Evolutionary conservation across 2,113 vertebrate genomes (phyloP), one percentile per base, ranked within the genome.

Genomic region (Chiloscyllium plagiosum): DNA sequence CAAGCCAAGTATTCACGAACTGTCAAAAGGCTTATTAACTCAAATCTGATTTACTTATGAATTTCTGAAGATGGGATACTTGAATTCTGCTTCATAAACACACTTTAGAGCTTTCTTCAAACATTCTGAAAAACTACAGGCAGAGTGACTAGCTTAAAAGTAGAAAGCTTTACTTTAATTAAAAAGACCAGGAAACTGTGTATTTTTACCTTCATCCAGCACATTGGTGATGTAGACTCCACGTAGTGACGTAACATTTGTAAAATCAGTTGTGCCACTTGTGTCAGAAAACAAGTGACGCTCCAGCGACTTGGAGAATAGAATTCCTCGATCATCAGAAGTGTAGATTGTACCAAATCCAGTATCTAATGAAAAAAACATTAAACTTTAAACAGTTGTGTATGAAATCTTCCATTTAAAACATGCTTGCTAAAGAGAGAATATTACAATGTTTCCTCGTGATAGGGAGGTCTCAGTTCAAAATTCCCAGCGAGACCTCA

Each of bases 271-370:
- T 96, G 97, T 97, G 68, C 97, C 97, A 85, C 97, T 96, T 1
- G 20, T 96, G 86, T 96, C 97, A 3, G 97, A 96, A 95, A 97
- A 98, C 95, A 98, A 96, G 96, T 98, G 97, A 96, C 97, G 97
- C 95, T 97, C 98, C 6, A 98, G 96, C 0, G 97, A 98, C 96
- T 98, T 98, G 96, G 97, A 97, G 96, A 97, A 98, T 76, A 97
- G 96, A 96, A 97, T 96, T 0, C 98, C 97, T 0, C 96, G 97
- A 94, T 97, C 96, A 87, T 98, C 97, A 52, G 97, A 98, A 10
- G 97, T 98, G 96, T 97, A 98, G 97, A 98, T 97, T 47, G 98
- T 98, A 50, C 98, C 98, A 87, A 98, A 98, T 96, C 96, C 98
- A 17, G 97, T 98, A 92, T 98, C 98, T 97, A 96, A 93, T 1